Base-by-base conservation (phyloP, 1,140 invertebrate genomes). In the Ptiloglossa arizonensis region DNA sequence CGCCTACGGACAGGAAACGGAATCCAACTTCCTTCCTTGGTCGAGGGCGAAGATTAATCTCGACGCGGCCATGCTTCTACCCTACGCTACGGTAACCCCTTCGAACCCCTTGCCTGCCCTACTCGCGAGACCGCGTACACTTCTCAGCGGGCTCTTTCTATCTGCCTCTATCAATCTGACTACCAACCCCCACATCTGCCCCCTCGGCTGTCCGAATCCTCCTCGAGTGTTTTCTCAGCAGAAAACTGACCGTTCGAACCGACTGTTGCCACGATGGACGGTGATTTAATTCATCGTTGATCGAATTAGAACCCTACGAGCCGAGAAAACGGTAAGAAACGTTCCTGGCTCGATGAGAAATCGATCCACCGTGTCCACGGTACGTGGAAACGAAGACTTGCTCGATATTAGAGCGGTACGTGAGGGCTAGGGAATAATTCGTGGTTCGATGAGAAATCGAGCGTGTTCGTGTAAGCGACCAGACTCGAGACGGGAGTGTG, bases 1-100 rank as follows among this genome's bases (percentile, higher is more conserved):
- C 79, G 86, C 81, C 86, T 84, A 87, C 83, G 79, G 83, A 82
- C 89, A 86, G 88, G 86, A 90, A 91, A 89, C 89, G 88, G 87
- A 92, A 89, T 91, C 80, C 86, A 89, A 88, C 87, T 92, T 92
- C 90, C 90, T 91, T 92, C 89, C 89, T 87, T 64, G 67, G 74
- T 77, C 79, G 73, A 67, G 67, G 76, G 81, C 81, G 80, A 89
- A 92, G 90, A 92, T 92, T 91, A 92, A 92, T 92, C 83, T 85
- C 79, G 73, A 46, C 32, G 63, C 68, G 46, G 44, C 50, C 64
- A 46, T 63, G 64, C 69, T 56, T 76, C 75, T 67, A 79, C 67
- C n/a, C 77, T 83, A 48, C 38, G 66, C 52, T 72, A 29, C 62
- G 41, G 59, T 64, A 46, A 56, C 50, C 69, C 50, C 54, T 67